These are phyloP conservation scores for Acanthosepion pharaonis DNA, from an alignment of 2,888 invertebrate genomes.

Conservation along the genomic window DNA sequence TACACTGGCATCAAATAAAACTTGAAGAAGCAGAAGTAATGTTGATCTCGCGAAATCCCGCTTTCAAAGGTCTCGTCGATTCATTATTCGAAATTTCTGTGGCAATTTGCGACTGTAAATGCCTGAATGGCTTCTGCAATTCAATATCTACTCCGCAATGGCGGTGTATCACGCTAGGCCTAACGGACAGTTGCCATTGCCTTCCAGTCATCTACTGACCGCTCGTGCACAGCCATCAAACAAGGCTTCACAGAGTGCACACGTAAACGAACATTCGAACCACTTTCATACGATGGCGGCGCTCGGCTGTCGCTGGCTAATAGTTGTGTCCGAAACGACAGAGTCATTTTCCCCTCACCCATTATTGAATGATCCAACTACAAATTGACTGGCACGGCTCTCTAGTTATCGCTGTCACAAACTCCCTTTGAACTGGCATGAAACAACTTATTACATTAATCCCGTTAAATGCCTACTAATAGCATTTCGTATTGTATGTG, in stretches of 20 bases:
- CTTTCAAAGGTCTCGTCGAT: background rate
- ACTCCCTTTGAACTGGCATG: background rate
- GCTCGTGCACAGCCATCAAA: background rate
- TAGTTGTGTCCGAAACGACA: background rate
- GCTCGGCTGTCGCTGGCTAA: background rate
- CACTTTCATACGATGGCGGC: background rate
- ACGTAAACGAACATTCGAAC: background rate
- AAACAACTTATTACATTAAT: background rate
- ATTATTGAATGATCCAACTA: constrained; percentile 13
- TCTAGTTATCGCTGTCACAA: constrained; percentile 14
- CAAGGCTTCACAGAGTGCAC: background rate
- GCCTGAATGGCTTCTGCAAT: background rate
- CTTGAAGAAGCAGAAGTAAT: background rate
- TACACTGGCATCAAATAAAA: background rate
- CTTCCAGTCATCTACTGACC: background rate
- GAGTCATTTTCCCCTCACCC: background rate
- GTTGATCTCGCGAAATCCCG: background rate
- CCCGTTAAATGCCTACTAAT: background rate
- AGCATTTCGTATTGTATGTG: background rate
- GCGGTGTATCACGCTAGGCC: background rate
- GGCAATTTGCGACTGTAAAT: background rate
- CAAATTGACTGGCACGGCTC: background rate
- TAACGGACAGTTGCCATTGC: background rate
- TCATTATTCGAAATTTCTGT: background rate
- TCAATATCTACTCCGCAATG: background rate